Base-by-base conservation (phyloP, 2,888 invertebrate species). In the Uropetala carovei region DNA sequence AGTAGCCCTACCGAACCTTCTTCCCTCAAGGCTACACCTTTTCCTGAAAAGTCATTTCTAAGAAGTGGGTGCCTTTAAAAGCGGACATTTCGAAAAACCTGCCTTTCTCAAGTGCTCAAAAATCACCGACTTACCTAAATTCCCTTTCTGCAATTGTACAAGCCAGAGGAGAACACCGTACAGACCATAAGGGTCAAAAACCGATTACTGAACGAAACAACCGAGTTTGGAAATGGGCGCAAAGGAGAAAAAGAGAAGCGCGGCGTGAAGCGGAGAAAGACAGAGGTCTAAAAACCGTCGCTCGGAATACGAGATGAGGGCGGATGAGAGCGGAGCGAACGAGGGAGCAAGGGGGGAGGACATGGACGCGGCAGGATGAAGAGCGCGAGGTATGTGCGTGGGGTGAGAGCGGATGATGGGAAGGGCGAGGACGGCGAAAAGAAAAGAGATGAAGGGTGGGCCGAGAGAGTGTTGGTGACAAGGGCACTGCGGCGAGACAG, bases 241-340 rank as follows among this genome's bases (percentile, higher is more conserved):
- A 86, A 30, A 59, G 86, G 64, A 30, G 43, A 18, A n/a, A 89
- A 22, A 64, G 64, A n/a, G n/a, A 43, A 59, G 18, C 86, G 86
- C 57, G 60, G 64, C 60, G 86, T 60, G 60, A 30, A 30, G 60
- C 60, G 59, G 60, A 30, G 86, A 56, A 60, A 30, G 60, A 64
- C 18, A 56, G 64, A 89, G 89, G 89, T 64, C 56, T 89, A 43
- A 60, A n/a, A 64, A 89, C 30, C n/a, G 64, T 64, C 43, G 89
- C 60, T n/a, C 2, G 89, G 89, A 89, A 89, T 89, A 89, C 89
- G 56, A 89, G 64, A 89, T 89, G 64, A 86, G 86, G 86, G 92
- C 60, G 30, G 43, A 82, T 57, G 56, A 82, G 27, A 58, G 85
- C 43, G 75, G 57, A 56, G 81, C n/a, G 92, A 84, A 85, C 56